Conservation (phyloP, 2,797 vertebrate species). For the Morelia viridis region DNA sequence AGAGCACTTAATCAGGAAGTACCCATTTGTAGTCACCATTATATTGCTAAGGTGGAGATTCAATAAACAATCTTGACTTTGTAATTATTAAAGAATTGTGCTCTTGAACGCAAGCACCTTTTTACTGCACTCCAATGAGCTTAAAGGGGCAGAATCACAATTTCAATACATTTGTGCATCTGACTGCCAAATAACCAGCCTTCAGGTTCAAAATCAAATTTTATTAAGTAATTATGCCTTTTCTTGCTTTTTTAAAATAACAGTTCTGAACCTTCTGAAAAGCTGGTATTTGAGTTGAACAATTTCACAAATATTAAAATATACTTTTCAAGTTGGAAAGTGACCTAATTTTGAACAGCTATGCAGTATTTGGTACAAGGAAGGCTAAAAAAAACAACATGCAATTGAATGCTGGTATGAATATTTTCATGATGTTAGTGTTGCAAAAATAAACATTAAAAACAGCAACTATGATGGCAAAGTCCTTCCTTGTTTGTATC, state of each 20-base stretch:
- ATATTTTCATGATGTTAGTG: background rate
- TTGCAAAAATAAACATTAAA: slow-evolving; percentile 25
- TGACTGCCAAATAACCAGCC: slow-evolving; percentile 5
- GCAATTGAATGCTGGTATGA: background rate
- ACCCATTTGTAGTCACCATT: slow-evolving; percentile 52
- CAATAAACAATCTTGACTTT: background rate
- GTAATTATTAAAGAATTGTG: slow-evolving; percentile 47
- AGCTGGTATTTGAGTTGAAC: slow-evolving; percentile 33
- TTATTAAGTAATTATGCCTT: slow-evolving; percentile 15
- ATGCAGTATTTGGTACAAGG: slow-evolving; percentile 43
- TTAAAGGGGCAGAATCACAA: slow-evolving; percentile 34
- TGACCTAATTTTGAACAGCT: slow-evolving; percentile 44
- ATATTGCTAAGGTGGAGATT: slow-evolving; percentile 19
- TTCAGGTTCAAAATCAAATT: slow-evolving; percentile 21
- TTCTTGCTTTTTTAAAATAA: slow-evolving; percentile 12
- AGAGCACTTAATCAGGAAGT: slow-evolving; percentile 4
- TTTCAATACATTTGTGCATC: slow-evolving; percentile 52
- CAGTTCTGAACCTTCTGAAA: slow-evolving; percentile 28
- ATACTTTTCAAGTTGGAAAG: slow-evolving; percentile 59
- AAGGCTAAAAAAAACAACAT: slow-evolving; percentile 34
- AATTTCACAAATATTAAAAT: slow-evolving; percentile 35
- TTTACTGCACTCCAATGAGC: slow-evolving; percentile 52
- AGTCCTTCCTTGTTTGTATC: slow-evolving; percentile 45
- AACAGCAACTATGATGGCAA: slow-evolving; percentile 52
- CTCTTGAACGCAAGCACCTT: slow-evolving; percentile 27